Conservation (phyloP, 2,113 vertebrate genomes). For the Brienomyrus longianalis region DNA sequence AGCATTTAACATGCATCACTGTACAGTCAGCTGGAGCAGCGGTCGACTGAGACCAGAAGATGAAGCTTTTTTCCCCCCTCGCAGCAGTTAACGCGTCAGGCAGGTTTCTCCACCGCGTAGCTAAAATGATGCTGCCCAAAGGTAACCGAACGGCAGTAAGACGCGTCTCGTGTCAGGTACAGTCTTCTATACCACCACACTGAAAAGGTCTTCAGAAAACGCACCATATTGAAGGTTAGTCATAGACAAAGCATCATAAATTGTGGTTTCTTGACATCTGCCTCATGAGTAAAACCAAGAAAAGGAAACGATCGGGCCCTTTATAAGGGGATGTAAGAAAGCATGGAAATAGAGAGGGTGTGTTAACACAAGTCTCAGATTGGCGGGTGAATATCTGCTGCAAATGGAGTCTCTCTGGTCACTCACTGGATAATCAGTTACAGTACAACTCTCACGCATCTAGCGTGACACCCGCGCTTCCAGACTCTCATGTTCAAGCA, state of each 20-base stretch:
- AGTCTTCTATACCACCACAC: neutral
- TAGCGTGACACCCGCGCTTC: neutral
- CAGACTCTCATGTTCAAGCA: neutral
- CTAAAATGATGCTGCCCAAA: neutral
- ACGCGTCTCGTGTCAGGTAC: neutral
- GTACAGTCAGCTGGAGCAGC: neutral
- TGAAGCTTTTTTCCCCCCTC: neutral
- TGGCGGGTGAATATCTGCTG: neutral
- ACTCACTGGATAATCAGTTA: neutral
- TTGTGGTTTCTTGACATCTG: slow-evolving; percentile 43
- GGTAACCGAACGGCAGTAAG: neutral
- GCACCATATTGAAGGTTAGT: slow-evolving; percentile 43
- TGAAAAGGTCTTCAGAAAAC: slow-evolving; percentile 16
- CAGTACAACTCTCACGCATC: neutral
- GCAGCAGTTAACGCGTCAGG: neutral
- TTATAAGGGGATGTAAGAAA: slow-evolving; percentile 23
- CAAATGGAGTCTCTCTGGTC: neutral
- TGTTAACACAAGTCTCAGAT: neutral
- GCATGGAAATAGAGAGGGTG: slow-evolving; percentile 48
- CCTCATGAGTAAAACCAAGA: slow-evolving; percentile 51
- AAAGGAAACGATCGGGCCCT: slow-evolving; percentile 48
- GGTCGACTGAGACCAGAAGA: neutral
- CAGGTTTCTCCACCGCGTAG: neutral
- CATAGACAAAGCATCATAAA: slow-evolving; percentile 37
- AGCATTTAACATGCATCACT: neutral